phyloP scores from a whole-genome alignment of 2,888 invertebrate genomes.

The Altica lythri region DNA sequence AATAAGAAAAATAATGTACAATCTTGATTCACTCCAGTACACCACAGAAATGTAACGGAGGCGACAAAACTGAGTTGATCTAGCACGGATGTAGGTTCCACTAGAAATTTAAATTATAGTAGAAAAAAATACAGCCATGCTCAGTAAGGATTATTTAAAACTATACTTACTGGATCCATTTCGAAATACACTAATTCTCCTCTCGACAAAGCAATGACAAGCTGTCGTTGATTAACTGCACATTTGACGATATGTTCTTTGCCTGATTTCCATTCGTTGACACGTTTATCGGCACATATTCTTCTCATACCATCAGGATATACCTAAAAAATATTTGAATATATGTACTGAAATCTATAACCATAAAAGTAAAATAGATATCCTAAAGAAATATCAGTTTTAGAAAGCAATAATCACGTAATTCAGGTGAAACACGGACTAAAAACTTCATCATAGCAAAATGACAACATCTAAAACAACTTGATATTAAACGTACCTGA shows the following conservation, averaged over 20 bases:
- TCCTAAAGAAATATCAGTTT: no score
- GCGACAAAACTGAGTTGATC: slow-evolving; percentile 53
- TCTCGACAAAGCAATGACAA: slow-evolving; percentile 96
- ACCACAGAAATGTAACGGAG: slow-evolving; percentile 49
- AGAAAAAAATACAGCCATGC: slow-evolving; percentile 27
- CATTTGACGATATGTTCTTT: slow-evolving; percentile 97
- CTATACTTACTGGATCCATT: slow-evolving; percentile 91
- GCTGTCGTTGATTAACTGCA: slow-evolving; percentile 97
- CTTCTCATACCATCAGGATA: slow-evolving; percentile 99
- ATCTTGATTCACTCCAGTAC: slow-evolving; percentile 57
- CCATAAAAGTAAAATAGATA: no score
- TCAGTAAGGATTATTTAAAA: slow-evolving; percentile 20
- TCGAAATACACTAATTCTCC: slow-evolving; percentile 99
- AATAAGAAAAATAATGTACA: slow-evolving; percentile 38
- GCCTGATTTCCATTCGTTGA: slow-evolving; percentile 99
- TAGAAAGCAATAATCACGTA: no score
- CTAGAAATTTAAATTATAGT: slow-evolving; percentile 25
- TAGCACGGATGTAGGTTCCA: slow-evolving; percentile 44
- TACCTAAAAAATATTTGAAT: slow-evolving; percentile 60
- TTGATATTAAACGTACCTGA: slow-evolving; percentile 67
- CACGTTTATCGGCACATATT: slow-evolving; percentile 96
- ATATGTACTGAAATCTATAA: no score
- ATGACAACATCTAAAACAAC: slow-evolving; percentile 2
- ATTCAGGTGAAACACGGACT: no score
- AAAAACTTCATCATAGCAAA: no score